Conservation (phyloP, 2,113 vertebrate genomes). For the Sander vitreus region DNA sequence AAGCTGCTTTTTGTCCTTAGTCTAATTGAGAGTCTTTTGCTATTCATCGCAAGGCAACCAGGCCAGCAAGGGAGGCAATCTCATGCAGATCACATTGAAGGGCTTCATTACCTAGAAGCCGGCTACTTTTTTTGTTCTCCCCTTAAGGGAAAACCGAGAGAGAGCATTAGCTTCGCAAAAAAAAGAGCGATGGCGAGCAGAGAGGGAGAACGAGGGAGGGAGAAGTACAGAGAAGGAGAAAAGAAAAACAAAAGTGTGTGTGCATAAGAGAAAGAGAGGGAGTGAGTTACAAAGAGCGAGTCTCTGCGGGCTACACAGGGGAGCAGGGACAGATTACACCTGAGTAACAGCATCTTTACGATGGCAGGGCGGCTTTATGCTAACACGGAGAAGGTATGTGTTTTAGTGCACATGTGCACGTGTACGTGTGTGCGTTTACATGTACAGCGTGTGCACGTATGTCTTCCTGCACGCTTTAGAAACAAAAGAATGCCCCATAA, state of each 20-base stretch:
- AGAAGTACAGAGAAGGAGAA: slow-evolving; percentile 8
- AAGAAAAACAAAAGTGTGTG: slow-evolving; percentile 18
- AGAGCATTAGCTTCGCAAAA: slow-evolving; percentile 66
- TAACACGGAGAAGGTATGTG: slow-evolving; percentile 21
- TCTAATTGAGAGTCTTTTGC: slow-evolving; percentile 71
- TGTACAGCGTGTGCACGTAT: neutral
- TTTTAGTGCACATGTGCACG: slow-evolving; percentile 6
- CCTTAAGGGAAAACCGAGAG: slow-evolving; percentile 65
- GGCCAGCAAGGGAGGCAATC: slow-evolving; percentile 70
- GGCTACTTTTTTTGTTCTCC: slow-evolving; percentile 72
- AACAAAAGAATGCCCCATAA: slow-evolving; percentile 44
- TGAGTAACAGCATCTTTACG: slow-evolving; percentile 58
- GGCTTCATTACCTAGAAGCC: slow-evolving; percentile 82
- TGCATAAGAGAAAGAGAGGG: slow-evolving; percentile 13
- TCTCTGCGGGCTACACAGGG: slow-evolving; percentile 46
- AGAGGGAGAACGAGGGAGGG: neutral
- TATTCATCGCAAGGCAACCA: slow-evolving; percentile 70
- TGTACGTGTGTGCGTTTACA: neutral
- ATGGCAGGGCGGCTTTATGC: slow-evolving; percentile 34
- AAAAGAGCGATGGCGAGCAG: slow-evolving; percentile 34
- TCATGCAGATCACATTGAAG: slow-evolving; percentile 80
- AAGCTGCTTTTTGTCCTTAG: slow-evolving; percentile 66
- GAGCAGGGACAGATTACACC: slow-evolving; percentile 64
- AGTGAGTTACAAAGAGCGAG: slow-evolving; percentile 25
- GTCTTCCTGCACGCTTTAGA: slow-evolving; percentile 9